Percentiles rank a stretch among this genome's conserved stretches.
phyloP scores from a whole-genome alignment of 2,888 invertebrate genomes.

The Ethmia dodecea region DNA sequence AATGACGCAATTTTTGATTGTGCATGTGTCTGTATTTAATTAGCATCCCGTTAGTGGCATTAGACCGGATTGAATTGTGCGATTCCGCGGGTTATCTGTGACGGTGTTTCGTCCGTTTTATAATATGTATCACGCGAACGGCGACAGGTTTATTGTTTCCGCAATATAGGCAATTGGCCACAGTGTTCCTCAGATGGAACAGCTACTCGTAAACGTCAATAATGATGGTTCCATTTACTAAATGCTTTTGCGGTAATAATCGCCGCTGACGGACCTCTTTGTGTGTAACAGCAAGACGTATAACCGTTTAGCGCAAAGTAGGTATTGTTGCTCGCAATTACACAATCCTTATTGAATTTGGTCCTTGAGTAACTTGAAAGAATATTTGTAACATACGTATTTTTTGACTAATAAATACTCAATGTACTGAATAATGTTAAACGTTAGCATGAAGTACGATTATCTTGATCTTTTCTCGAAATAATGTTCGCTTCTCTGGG shows the following conservation, averaged over 20 bases:
- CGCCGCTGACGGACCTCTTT: slow-evolving; percentile 7
- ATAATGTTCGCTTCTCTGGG: no score
- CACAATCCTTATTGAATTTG: neutral
- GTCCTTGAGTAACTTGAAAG: no score
- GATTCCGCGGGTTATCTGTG: slow-evolving; percentile 22
- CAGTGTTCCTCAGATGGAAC: slow-evolving; percentile 14
- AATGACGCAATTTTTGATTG: neutral
- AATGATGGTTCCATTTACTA: slow-evolving; percentile 18
- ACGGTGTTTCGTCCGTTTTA: slow-evolving; percentile 28
- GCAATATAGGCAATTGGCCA: slow-evolving; percentile 41
- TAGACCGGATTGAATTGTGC: slow-evolving; percentile 25
- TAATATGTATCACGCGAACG: slow-evolving; percentile 38
- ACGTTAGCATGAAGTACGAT: no score
- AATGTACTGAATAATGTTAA: no score
- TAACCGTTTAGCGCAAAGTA: neutral
- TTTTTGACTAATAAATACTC: no score
- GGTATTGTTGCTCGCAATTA: neutral
- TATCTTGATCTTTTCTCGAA: no score
- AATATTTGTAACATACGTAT: no score
- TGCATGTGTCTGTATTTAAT: slow-evolving; percentile 13
- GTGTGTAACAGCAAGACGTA: neutral
- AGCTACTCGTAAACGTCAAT: slow-evolving; percentile 10
- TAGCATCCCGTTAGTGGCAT: slow-evolving; percentile 25
- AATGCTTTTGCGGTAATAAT: slow-evolving; percentile 17
- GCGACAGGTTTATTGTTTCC: slow-evolving; percentile 39